phyloP scores from a whole-genome alignment of 2,113 vertebrate species.

The Varanus salvator region DNA sequence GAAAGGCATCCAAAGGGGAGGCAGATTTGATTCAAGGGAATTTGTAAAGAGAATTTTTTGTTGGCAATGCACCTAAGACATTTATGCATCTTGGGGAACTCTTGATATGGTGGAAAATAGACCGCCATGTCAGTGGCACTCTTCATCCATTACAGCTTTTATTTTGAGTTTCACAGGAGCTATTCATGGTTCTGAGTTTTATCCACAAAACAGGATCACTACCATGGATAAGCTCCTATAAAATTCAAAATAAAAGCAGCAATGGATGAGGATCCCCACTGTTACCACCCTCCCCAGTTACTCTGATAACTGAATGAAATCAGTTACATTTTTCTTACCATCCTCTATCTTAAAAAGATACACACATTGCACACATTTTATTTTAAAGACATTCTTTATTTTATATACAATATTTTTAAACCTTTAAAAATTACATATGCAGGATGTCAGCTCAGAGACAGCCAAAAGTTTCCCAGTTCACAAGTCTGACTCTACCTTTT shows the following conservation, averaged over 20 bases:
- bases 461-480: slow-evolving; percentile 62
- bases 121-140: too few relatives aligned
- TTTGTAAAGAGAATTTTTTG: background rate
- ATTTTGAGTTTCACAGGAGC: too few relatives aligned
- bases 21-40: background rate
- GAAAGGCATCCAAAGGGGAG: background rate
- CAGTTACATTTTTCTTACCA: background rate
- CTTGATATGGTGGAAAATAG: too few relatives aligned
- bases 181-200: too few relatives aligned
- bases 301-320: background rate
- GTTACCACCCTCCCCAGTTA: background rate
- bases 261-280: background rate
- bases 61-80: background rate
- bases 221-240: too few relatives aligned
- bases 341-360: background rate
- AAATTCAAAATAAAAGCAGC: too few relatives aligned
- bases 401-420: slow-evolving; percentile 81
- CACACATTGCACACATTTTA: background rate
- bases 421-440: slow-evolving; percentile 79
- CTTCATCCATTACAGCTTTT: too few relatives aligned
- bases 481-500: slow-evolving; percentile 67
- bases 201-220: too few relatives aligned
- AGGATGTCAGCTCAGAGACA: slow-evolving; percentile 76
- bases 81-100: background rate
- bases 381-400: slow-evolving; percentile 84